phyloP scores from a whole-genome alignment of 2,888 invertebrate genomes.

The Tyria jacobaeae region DNA sequence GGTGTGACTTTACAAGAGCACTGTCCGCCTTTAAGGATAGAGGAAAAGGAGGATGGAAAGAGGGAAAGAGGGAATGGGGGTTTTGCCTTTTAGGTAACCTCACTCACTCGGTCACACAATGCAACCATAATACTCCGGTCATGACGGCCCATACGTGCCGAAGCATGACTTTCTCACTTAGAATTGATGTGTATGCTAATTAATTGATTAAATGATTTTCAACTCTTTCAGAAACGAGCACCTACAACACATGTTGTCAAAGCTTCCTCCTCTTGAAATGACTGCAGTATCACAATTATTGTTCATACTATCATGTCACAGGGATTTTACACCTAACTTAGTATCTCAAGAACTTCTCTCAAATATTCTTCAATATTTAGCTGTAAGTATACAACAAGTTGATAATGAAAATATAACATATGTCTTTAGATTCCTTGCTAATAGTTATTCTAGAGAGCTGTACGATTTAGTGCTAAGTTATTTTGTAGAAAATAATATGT shows the following conservation, averaged over 20 bases:
- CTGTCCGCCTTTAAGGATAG: too few species aligned
- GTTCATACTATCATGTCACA: constrained; percentile 71
- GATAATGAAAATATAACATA: constrained; percentile 53
- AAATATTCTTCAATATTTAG: constrained; percentile 51
- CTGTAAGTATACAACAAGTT: constrained; percentile 46
- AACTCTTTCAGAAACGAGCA: constrained; percentile 63
- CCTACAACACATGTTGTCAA: constrained; percentile 53
- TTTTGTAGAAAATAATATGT: constrained; percentile 51
- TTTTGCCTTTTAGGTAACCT: too few species aligned
- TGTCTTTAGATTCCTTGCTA: constrained; percentile 67
- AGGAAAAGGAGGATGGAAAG: too few species aligned
- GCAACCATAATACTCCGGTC: too few species aligned
- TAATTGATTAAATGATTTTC: too few species aligned
- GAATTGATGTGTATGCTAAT: too few species aligned
- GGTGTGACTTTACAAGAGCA: too few species aligned
- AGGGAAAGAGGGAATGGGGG: too few species aligned
- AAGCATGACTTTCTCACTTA: too few species aligned
- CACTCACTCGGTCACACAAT: too few species aligned
- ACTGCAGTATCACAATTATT: constrained; percentile 56
- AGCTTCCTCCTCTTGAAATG: constrained; percentile 44
- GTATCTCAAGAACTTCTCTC: constrained; percentile 49
- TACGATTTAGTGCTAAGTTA: constrained; percentile 51
- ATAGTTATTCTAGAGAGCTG: constrained; percentile 51
- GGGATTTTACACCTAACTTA: constrained; percentile 48
- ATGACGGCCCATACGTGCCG: too few species aligned